Evolutionary conservation across 2,888 invertebrate species (phyloP), one percentile per base, ranked within the genome.

Genomic region (Stictocephala bisonia): DNA sequence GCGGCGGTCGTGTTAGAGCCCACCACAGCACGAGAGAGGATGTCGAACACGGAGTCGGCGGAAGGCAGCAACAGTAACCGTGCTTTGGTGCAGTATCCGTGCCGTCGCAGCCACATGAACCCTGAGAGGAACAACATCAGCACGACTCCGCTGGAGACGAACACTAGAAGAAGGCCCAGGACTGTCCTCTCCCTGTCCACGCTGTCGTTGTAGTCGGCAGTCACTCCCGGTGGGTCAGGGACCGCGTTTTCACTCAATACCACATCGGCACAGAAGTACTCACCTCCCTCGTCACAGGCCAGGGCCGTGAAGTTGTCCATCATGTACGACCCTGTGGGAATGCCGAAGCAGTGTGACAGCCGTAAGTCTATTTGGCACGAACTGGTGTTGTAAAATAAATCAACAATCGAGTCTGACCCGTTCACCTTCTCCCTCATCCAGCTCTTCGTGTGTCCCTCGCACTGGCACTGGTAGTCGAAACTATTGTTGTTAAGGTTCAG

Each of bases 341-440:
- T 85, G 74, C 90, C 88, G 80, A 90, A 90, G 81, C 92, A 92
- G 44, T 85, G 84, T 2, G 90, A 88, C 20, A 91, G 83, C 48
- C 87, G 83, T 72, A 87, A 82, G 67, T 85, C 86, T 0, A 91
- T 87, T 0, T 87, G 86, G 81, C 92, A 92, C 79, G 86, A 89
- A 80, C 90, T 91, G 64, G 89, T 86, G 69, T 85, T 84, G 69
- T 77, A 79, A 78, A 86, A 82, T 69, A 86, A 80, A 67, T 85
- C 83, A 22, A 87, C 86, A 20, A 85, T 83, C 22, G 84, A 84
- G 72, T 84, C 85, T 18, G 84, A 84, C 11, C 81, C 78, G n/a
- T 84, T 85, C 7, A 87, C 83, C 18, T 87, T 83, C 64, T 85
- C 84, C 4, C 84, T 83, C 50, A 91, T 82, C 89, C 90, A 90